These are phyloP conservation scores for Alloscopus bannaensis DNA, from an alignment of 2,888 invertebrate species.

Conservation along the genomic window DNA sequence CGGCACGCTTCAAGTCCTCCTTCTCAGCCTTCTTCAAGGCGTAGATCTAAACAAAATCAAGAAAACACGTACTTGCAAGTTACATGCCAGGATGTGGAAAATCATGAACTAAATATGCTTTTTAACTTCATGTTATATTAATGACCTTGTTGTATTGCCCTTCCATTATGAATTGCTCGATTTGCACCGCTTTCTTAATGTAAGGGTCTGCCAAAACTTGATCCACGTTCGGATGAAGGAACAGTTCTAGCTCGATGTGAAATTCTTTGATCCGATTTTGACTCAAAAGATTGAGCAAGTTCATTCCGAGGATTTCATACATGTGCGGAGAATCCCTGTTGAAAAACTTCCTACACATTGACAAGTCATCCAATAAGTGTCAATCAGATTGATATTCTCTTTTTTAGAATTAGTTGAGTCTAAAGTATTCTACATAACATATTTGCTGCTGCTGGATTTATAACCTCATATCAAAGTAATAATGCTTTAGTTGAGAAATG, in stretches of 20 bases:
- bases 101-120: neutral
- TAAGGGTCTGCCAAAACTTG: slow-evolving; percentile 55
- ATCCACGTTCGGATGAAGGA: slow-evolving; percentile 57
- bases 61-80: neutral
- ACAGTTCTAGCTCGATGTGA: slow-evolving; percentile 61
- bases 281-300: slow-evolving; percentile 56
- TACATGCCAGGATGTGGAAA: neutral
- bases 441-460: too few species aligned
- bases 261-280: slow-evolving; percentile 58
- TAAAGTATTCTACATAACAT: too few species aligned
- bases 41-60: slow-evolving; percentile 39
- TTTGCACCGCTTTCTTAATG: slow-evolving; percentile 63
- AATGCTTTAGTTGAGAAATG: slow-evolving; percentile 63
- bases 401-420: too few species aligned
- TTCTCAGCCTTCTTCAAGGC: slow-evolving; percentile 40
- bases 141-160: slow-evolving; percentile 60
- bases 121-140: neutral
- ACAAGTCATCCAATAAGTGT: slow-evolving; percentile 1
- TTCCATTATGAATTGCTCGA: slow-evolving; percentile 62
- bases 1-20: slow-evolving; percentile 34
- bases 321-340: slow-evolving; percentile 43
- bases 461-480: slow-evolving; percentile 67
- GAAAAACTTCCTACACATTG: slow-evolving; percentile 28
- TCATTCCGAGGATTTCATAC: slow-evolving; percentile 67
- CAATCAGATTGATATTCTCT: neutral